Evolutionary conservation across 1,140 invertebrate genomes (phyloP), one percentile per base, ranked within the genome.

Genomic region (Hyles euphorbiae): DNA sequence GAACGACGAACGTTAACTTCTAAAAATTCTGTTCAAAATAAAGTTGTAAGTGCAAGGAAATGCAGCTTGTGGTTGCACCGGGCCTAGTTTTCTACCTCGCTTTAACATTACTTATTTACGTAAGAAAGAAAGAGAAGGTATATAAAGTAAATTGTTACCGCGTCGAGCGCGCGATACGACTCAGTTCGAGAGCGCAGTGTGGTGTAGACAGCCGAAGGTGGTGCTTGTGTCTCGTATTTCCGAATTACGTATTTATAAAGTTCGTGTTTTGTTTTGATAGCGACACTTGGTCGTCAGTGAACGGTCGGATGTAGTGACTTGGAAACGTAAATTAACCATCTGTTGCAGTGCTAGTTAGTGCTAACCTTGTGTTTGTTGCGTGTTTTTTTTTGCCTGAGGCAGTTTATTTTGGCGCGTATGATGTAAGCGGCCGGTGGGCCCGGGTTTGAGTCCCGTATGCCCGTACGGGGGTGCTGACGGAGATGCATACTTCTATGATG

Each of bases 401-500:
- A 76, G 68, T 78, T 62, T 82, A 84, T 84, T 87, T 87, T 68
- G 76, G 76, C 72, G 70, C 70, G 70, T 81, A 80, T 88, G 85
- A 88, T 87, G 83, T 87, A 84, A 85, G 64, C 71, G 48, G 57
- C 50, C 47, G 63, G 59, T 64, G 62, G 74, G 77, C 68, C 76
- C 64, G 78, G 81, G 80, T 81, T 81, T 55, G 74, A 72, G 53
- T 82, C 81, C 78, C 74, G 75, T 72, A 63, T 65, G 34, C 64
- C 63, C 78, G 66, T 64, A 53, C 46, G 47, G 61, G 61, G 67
- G 62, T 63, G 60, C 53, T 82, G 72, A 79, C 34, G 50, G 61
- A 48, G 53, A 88, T 86, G 83, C 83, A 88, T 61, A 86, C 84
- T 74, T 86, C 84, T 67, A 85, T 87, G 73, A 88, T 86, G 83